Evolutionary conservation across 1,140 invertebrate species (phyloP).

Genomic region (Drosophila baimaii): DNA sequence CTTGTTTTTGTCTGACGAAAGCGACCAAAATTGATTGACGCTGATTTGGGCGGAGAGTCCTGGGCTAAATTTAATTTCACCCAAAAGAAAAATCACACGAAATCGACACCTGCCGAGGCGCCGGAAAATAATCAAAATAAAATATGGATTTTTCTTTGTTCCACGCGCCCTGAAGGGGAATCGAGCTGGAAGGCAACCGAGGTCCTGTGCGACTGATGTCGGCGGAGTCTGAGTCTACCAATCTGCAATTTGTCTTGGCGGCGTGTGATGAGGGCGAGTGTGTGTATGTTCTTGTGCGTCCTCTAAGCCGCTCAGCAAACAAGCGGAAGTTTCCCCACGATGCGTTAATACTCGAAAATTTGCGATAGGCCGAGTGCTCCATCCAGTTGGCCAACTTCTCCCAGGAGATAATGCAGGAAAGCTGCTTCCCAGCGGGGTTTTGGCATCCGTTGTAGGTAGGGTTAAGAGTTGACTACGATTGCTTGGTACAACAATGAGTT

Average conservation of each 20-base stretch:
- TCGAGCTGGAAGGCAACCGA: constrained; percentile 23
- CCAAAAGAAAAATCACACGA: constrained; percentile 48
- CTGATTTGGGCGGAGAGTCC: constrained; percentile 58
- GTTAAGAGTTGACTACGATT: constrained; percentile 22
- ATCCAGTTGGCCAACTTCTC: constrained; percentile 13
- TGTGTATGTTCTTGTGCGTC: constrained; percentile 20
- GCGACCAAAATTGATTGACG: constrained; percentile 77
- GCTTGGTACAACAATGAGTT: constrained; percentile 23
- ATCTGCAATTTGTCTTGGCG: constrained; percentile 79
- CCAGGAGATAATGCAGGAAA: constrained; percentile 64
- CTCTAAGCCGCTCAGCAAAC: constrained; percentile 71
- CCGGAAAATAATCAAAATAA: constrained; percentile 83
- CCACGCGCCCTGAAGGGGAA: constrained; percentile 44
- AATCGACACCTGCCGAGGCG: constrained; percentile 77
- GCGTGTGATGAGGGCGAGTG: constrained; percentile 12
- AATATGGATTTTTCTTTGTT: constrained; percentile 79
- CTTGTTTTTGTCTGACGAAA: constrained; percentile 74
- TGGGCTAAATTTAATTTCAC: constrained; percentile 74
- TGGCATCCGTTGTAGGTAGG: constrained; percentile 3
- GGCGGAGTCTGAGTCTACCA: constrained; percentile 79
- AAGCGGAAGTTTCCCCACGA: constrained; percentile 73
- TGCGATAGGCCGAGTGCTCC: constrained; percentile 59
- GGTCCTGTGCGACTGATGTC: constrained; percentile 26
- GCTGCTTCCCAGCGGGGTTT: constrained; percentile 20
- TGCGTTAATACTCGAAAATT: constrained; percentile 77